phyloP scores from a whole-genome alignment of 2,797 vertebrate species.

The Decapterus maruadsi region DNA sequence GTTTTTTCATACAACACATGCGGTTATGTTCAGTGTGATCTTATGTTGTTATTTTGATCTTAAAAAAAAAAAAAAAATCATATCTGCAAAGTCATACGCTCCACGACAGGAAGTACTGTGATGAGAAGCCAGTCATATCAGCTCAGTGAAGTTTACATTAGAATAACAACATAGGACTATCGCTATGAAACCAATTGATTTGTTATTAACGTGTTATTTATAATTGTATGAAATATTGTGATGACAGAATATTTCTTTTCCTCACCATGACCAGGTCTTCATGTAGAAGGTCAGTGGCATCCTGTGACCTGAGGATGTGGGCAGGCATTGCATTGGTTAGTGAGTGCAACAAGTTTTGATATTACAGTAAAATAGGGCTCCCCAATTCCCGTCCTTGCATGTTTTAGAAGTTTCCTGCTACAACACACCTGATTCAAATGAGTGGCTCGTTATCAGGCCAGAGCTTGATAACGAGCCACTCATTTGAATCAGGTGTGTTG shows the following conservation, averaged over 20 bases:
- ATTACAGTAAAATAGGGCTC: too few species aligned
- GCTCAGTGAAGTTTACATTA: background rate
- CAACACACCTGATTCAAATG: too few species aligned
- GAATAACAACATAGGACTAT: background rate
- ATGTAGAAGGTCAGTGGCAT: slow-evolving; percentile 93
- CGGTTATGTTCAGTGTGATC: background rate
- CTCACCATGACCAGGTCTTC: slow-evolving; percentile 93
- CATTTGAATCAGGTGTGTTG: too few species aligned
- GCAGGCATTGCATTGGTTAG: background rate
- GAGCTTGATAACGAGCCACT: too few species aligned
- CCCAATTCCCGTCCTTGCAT: too few species aligned
- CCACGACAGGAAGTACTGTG: background rate
- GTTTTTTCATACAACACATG: background rate
- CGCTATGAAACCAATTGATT: background rate
- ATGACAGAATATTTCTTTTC: background rate
- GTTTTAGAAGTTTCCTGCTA: too few species aligned
- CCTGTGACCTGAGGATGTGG: slow-evolving; percentile 85
- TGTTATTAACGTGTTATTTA: background rate
- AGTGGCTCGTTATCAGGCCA: too few species aligned
- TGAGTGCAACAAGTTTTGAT: background rate
- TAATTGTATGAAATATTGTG: background rate
- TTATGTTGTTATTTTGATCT: background rate
- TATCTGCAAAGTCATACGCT: background rate
- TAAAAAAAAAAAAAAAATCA: background rate
- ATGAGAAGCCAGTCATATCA: background rate